These are phyloP conservation scores for Megaceryle alcyon DNA, from an alignment of 2,797 vertebrate genomes.

Conservation along the genomic window DNA sequence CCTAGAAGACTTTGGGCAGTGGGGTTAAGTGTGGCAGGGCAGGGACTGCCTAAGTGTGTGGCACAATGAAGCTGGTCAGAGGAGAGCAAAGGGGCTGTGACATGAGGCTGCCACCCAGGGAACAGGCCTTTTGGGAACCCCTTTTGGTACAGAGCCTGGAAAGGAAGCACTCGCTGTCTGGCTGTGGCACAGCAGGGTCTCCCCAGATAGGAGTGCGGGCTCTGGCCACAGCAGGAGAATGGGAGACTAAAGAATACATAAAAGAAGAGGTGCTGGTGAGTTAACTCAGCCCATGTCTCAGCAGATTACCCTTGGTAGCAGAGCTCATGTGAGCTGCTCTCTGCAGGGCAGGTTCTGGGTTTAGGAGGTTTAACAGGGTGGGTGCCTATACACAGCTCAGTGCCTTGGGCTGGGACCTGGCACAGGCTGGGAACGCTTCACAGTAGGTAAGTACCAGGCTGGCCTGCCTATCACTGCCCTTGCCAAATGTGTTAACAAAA, in stretches of 20 bases:
- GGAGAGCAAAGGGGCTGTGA: neutral
- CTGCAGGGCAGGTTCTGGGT: neutral
- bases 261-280: neutral
- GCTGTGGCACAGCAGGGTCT: neutral
- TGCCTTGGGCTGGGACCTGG: neutral
- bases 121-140: neutral
- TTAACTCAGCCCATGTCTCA: neutral
- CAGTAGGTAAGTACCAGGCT: neutral
- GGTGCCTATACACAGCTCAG: neutral
- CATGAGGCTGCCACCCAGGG: neutral
- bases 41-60: neutral
- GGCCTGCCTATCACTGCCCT: neutral
- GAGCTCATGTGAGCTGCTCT: neutral
- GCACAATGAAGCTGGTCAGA: neutral
- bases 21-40: neutral
- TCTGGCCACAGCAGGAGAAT: neutral
- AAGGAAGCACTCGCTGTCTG: neutral
- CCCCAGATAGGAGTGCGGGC: accelerated
- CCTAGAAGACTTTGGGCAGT: neutral
- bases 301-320: neutral
- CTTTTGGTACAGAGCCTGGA: neutral
- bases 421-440: neutral
- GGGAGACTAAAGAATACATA: neutral
- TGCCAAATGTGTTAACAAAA: neutral
- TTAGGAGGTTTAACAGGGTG: neutral